These are phyloP conservation scores for Apodemia hepburni DNA, from an alignment of 2,888 invertebrate genomes.

Conservation along the genomic window DNA sequence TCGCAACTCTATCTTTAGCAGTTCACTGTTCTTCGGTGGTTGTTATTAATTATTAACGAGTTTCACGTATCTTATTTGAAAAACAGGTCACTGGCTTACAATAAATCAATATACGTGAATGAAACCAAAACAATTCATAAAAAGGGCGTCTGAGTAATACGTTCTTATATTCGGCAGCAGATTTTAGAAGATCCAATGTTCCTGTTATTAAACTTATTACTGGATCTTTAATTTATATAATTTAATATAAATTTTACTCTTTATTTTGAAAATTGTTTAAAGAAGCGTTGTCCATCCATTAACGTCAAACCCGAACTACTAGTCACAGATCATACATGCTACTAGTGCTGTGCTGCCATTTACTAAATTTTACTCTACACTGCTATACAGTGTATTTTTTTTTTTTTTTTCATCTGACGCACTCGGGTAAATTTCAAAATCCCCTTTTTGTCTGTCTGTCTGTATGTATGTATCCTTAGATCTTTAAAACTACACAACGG, in stretches of 20 bases:
- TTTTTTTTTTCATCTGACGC: too few species aligned
- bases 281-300: neutral
- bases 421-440: too few species aligned
- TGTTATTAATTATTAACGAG: conserved; percentile 66
- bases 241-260: neutral
- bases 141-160: conserved; percentile 21
- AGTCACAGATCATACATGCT: too few species aligned
- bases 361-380: too few species aligned
- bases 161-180: neutral
- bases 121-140: conserved; percentile 65
- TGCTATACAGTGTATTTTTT: too few species aligned
- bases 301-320: neutral
- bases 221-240: neutral
- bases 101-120: conserved; percentile 74
- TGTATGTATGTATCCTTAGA: too few species aligned
- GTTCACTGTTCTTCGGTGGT: conserved; percentile 24
- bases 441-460: too few species aligned
- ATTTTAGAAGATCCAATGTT: neutral
- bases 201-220: neutral
- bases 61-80: conserved; percentile 61
- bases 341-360: too few species aligned
- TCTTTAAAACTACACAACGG: too few species aligned
- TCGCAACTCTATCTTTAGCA: neutral
- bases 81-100: conserved; percentile 73
- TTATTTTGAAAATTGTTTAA: neutral